These are phyloP conservation scores for Leptopilina syphax DNA, from an alignment of 2,888 invertebrate species.

Conservation along the genomic window DNA sequence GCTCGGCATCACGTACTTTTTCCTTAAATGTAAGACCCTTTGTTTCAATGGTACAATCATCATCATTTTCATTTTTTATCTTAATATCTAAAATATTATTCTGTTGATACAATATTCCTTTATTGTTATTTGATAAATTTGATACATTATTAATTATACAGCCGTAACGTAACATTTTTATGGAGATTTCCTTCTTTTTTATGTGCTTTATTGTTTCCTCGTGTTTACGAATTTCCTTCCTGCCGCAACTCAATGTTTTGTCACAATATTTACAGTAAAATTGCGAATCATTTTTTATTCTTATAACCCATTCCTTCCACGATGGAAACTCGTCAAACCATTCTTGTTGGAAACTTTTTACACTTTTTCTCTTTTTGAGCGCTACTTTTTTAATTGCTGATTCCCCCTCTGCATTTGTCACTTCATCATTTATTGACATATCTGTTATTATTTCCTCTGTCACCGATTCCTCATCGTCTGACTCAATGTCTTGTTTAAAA, in stretches of 20 bases:
- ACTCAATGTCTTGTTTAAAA: no score
- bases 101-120: neutral
- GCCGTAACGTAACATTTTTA: neutral
- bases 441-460: no score
- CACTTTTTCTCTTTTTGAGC: neutral
- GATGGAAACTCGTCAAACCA: slow-evolving; percentile 1
- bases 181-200: neutral
- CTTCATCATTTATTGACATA: no score
- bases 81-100: neutral
- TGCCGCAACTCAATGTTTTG: neutral
- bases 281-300: neutral
- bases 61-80: no score
- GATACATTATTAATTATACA: neutral
- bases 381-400: no score
- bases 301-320: slow-evolving; percentile 1
- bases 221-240: neutral
- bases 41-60: neutral
- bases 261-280: neutral
- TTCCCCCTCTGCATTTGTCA: no score
- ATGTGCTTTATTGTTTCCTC: neutral
- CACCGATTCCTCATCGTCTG: no score
- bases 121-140: neutral
- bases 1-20: neutral
- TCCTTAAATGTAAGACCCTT: neutral
- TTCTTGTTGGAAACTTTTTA: neutral